These are phyloP conservation scores for Portevinia maculata DNA, from an alignment of 2,888 invertebrate genomes.

Conservation along the genomic window DNA sequence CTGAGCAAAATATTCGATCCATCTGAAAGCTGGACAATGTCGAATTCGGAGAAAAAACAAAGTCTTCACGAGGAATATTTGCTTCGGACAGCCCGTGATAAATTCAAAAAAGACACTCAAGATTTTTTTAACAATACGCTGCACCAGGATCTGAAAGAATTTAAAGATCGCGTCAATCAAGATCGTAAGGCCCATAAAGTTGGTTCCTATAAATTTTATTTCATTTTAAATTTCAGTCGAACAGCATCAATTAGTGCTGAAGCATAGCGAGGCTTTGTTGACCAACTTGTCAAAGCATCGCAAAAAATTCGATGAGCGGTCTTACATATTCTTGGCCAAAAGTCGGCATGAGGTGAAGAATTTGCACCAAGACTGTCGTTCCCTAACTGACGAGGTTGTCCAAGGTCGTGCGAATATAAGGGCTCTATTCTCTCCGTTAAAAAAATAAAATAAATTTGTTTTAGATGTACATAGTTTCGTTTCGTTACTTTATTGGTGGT, in stretches of 20 bases:
- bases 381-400: constrained; percentile 6
- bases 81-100: constrained; percentile 23
- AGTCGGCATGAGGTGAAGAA: constrained; percentile 25
- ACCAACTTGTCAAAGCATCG: constrained; percentile 16
- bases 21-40: neutral
- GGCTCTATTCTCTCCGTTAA: neutral
- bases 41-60: constrained; percentile 10
- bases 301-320: constrained; percentile 25
- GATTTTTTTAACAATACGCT: constrained; percentile 28
- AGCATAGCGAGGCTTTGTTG: constrained; percentile 35
- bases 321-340: constrained; percentile 21
- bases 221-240: constrained; percentile 9
- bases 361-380: constrained; percentile 24
- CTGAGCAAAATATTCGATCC: neutral
- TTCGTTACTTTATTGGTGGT: neutral
- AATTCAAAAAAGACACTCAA: constrained; percentile 40
- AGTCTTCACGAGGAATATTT: constrained; percentile 39
- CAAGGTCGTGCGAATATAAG: constrained; percentile 21
- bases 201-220: neutral
- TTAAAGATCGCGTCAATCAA: constrained; percentile 3
- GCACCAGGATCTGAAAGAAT: constrained; percentile 19
- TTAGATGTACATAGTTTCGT: neutral
- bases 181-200: neutral
- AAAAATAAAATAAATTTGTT: constrained; percentile 27
- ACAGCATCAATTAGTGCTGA: constrained; percentile 1